Percentiles rank a stretch among this genome's conserved stretches.
Conservation (phyloP, 2,113 vertebrate genomes). For the Crypturellus undulatus region DNA sequence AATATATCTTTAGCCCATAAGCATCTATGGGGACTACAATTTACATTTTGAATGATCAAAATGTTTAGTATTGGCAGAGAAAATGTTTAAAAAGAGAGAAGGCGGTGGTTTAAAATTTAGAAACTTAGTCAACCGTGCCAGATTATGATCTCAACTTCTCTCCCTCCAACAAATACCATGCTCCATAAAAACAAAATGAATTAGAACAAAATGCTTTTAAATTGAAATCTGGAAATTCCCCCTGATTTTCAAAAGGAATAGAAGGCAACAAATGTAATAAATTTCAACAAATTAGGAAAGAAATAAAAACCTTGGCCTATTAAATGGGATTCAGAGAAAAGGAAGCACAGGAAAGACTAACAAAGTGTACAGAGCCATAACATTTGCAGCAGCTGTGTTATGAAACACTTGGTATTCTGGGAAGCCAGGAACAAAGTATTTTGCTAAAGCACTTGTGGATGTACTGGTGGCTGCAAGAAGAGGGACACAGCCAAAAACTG, state of each 20-base stretch:
- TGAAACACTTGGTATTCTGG: slow-evolving; percentile 65
- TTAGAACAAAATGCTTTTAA: slow-evolving; percentile 54
- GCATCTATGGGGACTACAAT: slow-evolving; percentile 65
- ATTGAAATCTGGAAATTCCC: slow-evolving; percentile 55
- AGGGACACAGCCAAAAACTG: neutral
- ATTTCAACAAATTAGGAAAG: slow-evolving; percentile 63
- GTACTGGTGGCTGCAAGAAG: neutral
- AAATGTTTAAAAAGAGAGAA: slow-evolving; percentile 71
- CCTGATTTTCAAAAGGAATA: slow-evolving; percentile 39
- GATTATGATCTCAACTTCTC: slow-evolving; percentile 66
- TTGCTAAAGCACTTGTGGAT: slow-evolving; percentile 55
- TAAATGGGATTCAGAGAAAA: slow-evolving; percentile 38
- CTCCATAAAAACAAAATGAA: slow-evolving; percentile 54
- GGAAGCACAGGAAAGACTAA: slow-evolving; percentile 27
- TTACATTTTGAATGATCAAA: slow-evolving; percentile 77
- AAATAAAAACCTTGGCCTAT: slow-evolving; percentile 49
- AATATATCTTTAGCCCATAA: slow-evolving; percentile 62
- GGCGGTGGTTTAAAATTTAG: slow-evolving; percentile 61
- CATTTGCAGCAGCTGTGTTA: slow-evolving; percentile 62
- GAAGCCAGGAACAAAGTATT: slow-evolving; percentile 57
- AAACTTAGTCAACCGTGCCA: slow-evolving; percentile 57
- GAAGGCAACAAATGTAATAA: slow-evolving; percentile 57
- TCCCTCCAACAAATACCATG: slow-evolving; percentile 66
- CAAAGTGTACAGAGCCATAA: slow-evolving; percentile 22
- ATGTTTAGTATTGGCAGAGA: slow-evolving; percentile 67